A percentile compares a stretch with the other conserved stretches of the same genome.
These are phyloP conservation scores for Drosophila differens DNA, from an alignment of 2,888 invertebrate species.

Conservation along the genomic window DNA sequence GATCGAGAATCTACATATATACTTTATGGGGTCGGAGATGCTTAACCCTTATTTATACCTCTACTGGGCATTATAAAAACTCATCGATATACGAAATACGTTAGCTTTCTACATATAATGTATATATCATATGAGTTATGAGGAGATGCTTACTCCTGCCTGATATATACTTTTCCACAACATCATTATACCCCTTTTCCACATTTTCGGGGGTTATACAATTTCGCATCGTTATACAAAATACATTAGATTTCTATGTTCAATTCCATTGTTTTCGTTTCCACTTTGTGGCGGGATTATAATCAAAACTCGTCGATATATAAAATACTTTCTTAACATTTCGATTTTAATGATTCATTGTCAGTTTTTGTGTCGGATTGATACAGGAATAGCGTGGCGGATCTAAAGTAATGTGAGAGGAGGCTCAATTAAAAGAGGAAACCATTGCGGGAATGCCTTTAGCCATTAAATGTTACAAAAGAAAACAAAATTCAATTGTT, in stretches of 20 bases:
- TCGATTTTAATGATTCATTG: constrained; percentile 26
- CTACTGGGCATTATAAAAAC: neutral
- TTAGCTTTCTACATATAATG: neutral
- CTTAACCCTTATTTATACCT: neutral
- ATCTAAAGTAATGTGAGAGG: neutral
- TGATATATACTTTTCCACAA: neutral
- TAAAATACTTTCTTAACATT: constrained; percentile 10
- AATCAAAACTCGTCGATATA: constrained; percentile 39
- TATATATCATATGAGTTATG: neutral
- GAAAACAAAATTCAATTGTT: neutral
- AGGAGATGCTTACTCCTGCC: neutral
- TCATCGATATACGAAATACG: neutral
- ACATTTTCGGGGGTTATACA: no score
- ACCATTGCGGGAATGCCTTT: constrained; percentile 1
- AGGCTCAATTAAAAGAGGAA: constrained; percentile 3
- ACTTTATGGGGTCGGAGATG: neutral
- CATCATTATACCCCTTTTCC: neutral
- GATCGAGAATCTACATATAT: neutral
- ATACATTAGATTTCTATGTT: no score
- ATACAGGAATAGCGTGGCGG: neutral
- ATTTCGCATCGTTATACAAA: no score
- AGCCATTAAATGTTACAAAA: neutral
- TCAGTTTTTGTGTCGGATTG: neutral
- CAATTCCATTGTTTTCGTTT: neutral
- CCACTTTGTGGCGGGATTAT: neutral